Evolutionary conservation across 1,140 invertebrate genomes (phyloP).

Genomic region (Elysia chlorotica): DNA sequence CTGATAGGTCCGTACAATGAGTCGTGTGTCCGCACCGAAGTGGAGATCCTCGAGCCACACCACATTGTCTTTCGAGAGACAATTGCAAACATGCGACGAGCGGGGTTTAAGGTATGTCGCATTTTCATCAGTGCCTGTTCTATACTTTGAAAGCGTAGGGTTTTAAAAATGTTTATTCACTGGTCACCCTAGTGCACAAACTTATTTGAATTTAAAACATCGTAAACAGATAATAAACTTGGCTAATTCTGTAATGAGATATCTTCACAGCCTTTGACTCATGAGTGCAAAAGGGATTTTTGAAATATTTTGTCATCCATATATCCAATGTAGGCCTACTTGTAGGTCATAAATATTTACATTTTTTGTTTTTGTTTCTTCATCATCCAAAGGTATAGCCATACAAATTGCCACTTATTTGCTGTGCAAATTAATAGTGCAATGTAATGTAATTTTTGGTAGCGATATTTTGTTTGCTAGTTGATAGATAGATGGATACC

Average conservation of each 20-base stretch:
- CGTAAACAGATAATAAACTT: too few relatives aligned
- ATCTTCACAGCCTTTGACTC: too few relatives aligned
- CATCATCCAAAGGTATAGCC: neutral
- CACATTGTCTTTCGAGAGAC: slow-evolving; percentile 79
- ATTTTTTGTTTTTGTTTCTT: neutral
- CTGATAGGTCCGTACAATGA: slow-evolving; percentile 96
- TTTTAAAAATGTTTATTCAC: too few relatives aligned
- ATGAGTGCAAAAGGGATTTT: too few relatives aligned
- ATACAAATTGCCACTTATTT: too few relatives aligned
- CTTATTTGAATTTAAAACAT: too few relatives aligned
- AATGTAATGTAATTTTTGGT: neutral
- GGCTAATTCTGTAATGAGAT: too few relatives aligned
- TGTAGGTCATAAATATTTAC: neutral
- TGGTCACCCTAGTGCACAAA: too few relatives aligned
- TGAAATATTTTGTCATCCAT: neutral
- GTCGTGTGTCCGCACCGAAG: slow-evolving; percentile 88
- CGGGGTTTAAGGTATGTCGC: slow-evolving; percentile 82
- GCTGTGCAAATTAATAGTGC: too few relatives aligned
- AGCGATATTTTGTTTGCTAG: neutral
- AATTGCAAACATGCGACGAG: slow-evolving; percentile 80
- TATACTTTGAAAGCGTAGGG: neutral
- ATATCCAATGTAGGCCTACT: neutral
- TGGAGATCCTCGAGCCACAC: slow-evolving; percentile 86
- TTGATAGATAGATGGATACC: neutral
- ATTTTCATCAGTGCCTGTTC: neutral